Base-by-base conservation (phyloP, 1,140 invertebrate genomes). In the Drosophila yakuba region DNA sequence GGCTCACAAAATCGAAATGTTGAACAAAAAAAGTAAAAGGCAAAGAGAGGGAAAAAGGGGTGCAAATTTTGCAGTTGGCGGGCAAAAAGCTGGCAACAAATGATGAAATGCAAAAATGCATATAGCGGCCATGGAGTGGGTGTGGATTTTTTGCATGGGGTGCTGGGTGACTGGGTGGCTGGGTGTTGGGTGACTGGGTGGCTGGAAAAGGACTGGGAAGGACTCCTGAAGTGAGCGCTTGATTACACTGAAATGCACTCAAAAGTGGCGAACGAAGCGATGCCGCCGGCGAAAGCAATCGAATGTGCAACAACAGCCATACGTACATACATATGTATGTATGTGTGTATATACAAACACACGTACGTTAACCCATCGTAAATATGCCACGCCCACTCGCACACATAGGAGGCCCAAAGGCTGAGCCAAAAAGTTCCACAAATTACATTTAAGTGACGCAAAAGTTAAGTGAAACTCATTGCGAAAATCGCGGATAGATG, bases 161-260 rank as follows among this genome's bases (percentile, higher is more conserved):
- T 14, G n/a, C 0, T 23, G 25, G 14, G 23, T 10, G 11, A 3
- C 17, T 17, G 17, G 14, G 23, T 10, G 11, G 5, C 17, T 17
- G 17, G 17, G 17, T 17, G 17, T 17, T 4, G 38, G 41, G 36
- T 14, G 10, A 20, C 5, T n/a, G 32, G 20, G 8, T 8, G 32
- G 32, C 32, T 32, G 32, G 32, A 8, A 32, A 8, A 17, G 11
- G 45, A 25, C 23, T 23, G 47, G 50, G 14, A 36, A 32, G 54
- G 39, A 57, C 25, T 66, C 59, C 58, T 81, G 52, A 85, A 85
- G 81, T 85, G 74, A 63, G 78, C 78, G 78, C 82, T 85, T 85
- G 82, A 85, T 85, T 85, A 85, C 82, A 85, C 82, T 80, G 57
- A 85, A 86, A 85, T 86, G 83, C 83, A 86, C 82, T 86, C 66